A percentile compares a stretch with the other conserved stretches of the same genome.
These are phyloP conservation scores for Pterophyllum scalare DNA, from an alignment of 2,113 vertebrate species.

Conservation along the genomic window DNA sequence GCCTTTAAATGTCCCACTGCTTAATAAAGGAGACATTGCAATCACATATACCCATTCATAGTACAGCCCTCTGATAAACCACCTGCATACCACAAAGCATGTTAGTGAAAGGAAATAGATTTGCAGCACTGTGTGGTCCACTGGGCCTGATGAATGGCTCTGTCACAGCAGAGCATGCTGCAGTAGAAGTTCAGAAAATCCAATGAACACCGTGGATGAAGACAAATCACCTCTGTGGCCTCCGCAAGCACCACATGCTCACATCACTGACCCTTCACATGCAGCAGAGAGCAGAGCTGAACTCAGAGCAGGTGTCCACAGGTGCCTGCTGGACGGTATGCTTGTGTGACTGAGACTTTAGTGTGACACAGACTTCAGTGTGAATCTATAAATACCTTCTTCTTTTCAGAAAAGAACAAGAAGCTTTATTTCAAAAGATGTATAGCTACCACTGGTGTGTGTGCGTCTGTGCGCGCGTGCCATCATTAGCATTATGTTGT, in stretches of 20 bases:
- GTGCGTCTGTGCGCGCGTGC: background rate
- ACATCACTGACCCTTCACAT: background rate
- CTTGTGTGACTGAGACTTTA: constrained; percentile 7
- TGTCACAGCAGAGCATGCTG: background rate
- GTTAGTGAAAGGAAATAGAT: background rate
- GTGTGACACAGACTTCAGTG: constrained; percentile 11
- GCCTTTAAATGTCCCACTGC: background rate
- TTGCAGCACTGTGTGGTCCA: background rate
- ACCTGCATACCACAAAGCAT: background rate
- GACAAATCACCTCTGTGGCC: constrained; percentile 20
- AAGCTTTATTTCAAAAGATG: constrained; percentile 19
- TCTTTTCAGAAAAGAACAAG: constrained; percentile 24
- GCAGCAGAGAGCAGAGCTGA: constrained; percentile 5
- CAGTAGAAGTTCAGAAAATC: background rate
- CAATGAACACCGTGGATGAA: constrained; percentile 20
- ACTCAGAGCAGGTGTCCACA: constrained; percentile 3
- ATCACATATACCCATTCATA: background rate
- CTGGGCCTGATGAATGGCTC: background rate
- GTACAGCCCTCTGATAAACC: background rate
- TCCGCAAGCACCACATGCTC: constrained; percentile 1
- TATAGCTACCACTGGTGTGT: background rate
- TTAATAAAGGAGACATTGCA: background rate
- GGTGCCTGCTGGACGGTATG: background rate
- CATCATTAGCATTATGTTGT: constrained; percentile 18
- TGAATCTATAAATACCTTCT: constrained; percentile 33